These are phyloP conservation scores for Spea multiplicata DNA, from an alignment of 2,113 vertebrate genomes.

Conservation along the genomic window DNA sequence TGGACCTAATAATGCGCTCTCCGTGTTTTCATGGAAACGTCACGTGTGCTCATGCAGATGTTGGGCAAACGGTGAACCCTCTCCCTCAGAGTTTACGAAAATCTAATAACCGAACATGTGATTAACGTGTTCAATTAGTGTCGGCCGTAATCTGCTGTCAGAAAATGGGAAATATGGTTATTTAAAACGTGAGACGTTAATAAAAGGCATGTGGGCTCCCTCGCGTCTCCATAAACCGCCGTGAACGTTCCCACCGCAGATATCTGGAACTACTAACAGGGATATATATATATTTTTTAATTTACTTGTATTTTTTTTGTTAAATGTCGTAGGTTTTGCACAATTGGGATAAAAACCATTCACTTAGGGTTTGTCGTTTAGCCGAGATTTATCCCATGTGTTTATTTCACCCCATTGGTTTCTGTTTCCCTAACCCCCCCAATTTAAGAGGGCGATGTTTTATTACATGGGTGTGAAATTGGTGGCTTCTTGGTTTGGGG, in stretches of 20 bases:
- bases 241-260: constrained; percentile 1
- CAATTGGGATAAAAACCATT: constrained; percentile 34
- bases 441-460: not conserved
- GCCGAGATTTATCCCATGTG: constrained; percentile 17
- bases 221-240: not conserved
- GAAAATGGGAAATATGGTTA: not conserved
- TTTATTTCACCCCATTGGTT: constrained; percentile 36
- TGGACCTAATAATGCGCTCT: constrained; percentile 17
- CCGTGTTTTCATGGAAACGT: not conserved
- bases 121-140: constrained; percentile 43
- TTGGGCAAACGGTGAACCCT: too few relatives aligned
- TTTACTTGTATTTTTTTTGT: constrained; percentile 7
- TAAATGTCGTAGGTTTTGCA: constrained; percentile 5
- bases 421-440: constrained; percentile 30
- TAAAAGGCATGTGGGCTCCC: constrained; percentile 29
- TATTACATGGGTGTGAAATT: not conserved
- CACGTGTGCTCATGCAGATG: not conserved
- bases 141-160: constrained; percentile 11
- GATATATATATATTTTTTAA: not conserved
- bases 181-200: constrained; percentile 20
- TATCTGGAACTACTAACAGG: constrained; percentile 31
- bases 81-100: constrained; percentile 22
- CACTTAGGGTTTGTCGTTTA: constrained; percentile 44
- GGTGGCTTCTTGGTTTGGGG: not conserved
- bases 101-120: constrained; percentile 42